Conservation (phyloP, 2,113 vertebrate species). For the Heliornis fulica region DNA sequence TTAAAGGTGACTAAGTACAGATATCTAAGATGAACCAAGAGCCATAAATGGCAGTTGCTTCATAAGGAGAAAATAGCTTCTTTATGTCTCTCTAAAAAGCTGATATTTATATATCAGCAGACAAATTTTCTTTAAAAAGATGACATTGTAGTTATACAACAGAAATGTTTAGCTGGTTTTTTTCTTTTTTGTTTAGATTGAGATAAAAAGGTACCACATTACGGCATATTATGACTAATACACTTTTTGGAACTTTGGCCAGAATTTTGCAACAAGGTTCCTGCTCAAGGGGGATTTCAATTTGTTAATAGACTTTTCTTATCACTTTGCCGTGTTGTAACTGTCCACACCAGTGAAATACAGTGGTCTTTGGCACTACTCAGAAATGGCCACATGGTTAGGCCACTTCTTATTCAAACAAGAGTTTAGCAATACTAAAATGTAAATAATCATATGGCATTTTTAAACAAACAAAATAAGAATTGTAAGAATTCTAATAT, state of each 20-base stretch:
- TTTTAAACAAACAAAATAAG: too few relatives aligned
- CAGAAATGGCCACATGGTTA: fast-evolving
- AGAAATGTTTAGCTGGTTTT: not conserved
- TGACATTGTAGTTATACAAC: not conserved
- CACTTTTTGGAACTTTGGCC: not conserved
- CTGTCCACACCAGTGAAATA: not conserved
- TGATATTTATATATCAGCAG: not conserved
- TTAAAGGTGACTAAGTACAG: not conserved
- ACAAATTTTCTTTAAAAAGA: not conserved
- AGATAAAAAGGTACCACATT: not conserved
- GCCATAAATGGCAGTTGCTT: fast-evolving
- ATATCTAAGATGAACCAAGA: not conserved
- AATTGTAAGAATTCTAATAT: not conserved
- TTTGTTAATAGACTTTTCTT: not conserved
- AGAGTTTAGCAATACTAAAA: not conserved
- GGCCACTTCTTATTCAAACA: not conserved
- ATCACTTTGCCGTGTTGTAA: not conserved
- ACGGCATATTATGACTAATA: not conserved
- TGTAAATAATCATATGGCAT: not conserved
- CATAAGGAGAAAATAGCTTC: not conserved
- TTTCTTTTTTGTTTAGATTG: not conserved
- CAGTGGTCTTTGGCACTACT: not conserved
- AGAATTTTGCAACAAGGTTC: not conserved
- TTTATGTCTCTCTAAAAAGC: not conserved
- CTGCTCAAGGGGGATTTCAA: not conserved